These are phyloP conservation scores for Ashinkailepas kermadecensis DNA, from an alignment of 2,888 invertebrate species.

Conservation along the genomic window DNA sequence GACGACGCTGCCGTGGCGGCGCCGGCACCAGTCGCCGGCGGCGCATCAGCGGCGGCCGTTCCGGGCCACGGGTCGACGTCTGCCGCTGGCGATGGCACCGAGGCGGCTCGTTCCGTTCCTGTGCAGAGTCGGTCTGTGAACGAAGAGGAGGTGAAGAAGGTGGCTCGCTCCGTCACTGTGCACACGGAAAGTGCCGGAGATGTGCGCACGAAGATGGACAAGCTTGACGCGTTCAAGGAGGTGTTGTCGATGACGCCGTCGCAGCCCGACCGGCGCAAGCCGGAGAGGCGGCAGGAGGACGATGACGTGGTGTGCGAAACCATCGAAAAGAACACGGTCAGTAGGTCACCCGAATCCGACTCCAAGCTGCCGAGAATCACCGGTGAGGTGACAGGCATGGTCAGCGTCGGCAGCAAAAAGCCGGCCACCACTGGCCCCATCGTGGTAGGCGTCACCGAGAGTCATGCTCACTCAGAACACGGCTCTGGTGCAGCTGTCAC, in stretches of 20 bases:
- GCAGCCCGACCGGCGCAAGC: background rate
- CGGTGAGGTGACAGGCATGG: background rate
- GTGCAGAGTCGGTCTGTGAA: background rate
- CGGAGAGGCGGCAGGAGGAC: background rate
- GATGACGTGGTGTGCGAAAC: background rate
- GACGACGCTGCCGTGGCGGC: too few relatives aligned
- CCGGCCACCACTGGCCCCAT: background rate
- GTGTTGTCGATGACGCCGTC: background rate
- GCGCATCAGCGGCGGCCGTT: too few relatives aligned
- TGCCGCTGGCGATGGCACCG: too few relatives aligned
- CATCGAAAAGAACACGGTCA: background rate
- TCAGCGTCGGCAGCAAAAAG: background rate
- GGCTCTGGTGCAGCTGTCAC: too few relatives aligned
- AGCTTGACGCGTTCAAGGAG: constrained; percentile 2
- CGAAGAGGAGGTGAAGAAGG: background rate
- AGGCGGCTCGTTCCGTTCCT: too few relatives aligned
- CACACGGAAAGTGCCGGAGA: too few relatives aligned
- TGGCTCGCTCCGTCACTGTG: background rate
- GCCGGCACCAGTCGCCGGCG: too few relatives aligned
- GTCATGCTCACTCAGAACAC: too few relatives aligned
- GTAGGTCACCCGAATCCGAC: background rate
- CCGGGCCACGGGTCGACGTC: too few relatives aligned
- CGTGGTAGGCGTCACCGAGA: background rate
- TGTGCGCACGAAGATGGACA: background rate
- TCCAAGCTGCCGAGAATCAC: background rate